Evolutionary conservation across 2,797 vertebrate species (phyloP), one percentile per base, ranked within the genome.

Genomic region (Crenuchus spilurus): DNA sequence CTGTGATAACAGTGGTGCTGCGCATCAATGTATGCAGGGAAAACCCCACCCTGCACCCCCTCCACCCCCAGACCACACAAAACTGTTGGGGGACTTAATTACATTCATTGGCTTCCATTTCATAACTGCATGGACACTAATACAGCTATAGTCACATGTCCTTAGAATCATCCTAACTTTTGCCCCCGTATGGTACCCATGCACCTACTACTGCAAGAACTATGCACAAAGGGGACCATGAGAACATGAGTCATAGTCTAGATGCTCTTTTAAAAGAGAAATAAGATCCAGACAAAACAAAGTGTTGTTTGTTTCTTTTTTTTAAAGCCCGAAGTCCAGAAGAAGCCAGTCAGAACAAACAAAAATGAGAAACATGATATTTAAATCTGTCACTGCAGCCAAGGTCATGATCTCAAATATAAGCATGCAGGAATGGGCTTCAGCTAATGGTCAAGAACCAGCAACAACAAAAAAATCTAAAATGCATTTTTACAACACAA

Each of bases 321-420:
- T 28, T 44, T 44, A 20, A 18, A 60, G 16, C 26, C 33, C 2
- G 6, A 35, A 24, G 13, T 18, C 28, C 28, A 10, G 10, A 58
- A 35, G 2, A 31, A 54, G 3, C 41, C 16, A 37, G 33, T 57
- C 52, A n/a, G 28, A 16, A 16, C 16, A 33, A 9, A 22, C 42
- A 39, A 54, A 41, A 24, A 31, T 54, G 37, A 70, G 44, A 60
- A 37, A 8, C 42, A n/a, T 57, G 26, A 55, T 13, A 35, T 54
- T 68, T 39, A n/a, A 46, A n/a, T 7, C 41, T 16, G 44, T 30
- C 55, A 35, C 54, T 7, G 30, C 3, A 48, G 4, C 30, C 10
- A 39, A 20, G 30, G 52, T 58, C 67, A 31, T 24, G 67, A 46
- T 24, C 14, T 10, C 2, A 4, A 26, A 35, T 3, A 18, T 11